Percentiles rank a stretch among this genome's conserved stretches.
Conservation (phyloP, 2,797 vertebrate genomes). For the Tadarida brasiliensis region DNA sequence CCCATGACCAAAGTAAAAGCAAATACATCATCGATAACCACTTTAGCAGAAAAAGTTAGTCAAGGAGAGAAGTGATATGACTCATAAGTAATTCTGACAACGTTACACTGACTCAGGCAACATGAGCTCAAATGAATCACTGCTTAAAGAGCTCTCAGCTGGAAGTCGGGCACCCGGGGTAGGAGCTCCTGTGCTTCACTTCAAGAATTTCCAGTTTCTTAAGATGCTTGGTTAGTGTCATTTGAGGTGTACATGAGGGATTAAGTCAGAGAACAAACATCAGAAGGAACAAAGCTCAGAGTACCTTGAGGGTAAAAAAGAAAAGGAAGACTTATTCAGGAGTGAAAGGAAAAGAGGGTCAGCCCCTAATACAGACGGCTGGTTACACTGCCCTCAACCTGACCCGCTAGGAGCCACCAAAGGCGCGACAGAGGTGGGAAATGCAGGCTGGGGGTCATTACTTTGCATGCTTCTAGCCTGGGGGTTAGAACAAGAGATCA, state of each 20-base stretch:
- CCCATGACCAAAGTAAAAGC: slow-evolving; percentile 25
- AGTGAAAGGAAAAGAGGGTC: background rate
- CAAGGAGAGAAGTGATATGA: background rate
- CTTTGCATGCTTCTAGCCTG: background rate
- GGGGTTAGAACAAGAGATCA: background rate
- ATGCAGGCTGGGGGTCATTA: background rate
- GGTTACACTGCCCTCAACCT: background rate
- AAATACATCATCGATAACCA: slow-evolving; percentile 8
- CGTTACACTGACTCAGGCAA: background rate
- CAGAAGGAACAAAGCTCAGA: slow-evolving; percentile 9
- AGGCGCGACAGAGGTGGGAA: background rate
- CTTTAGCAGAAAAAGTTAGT: slow-evolving; percentile 1
- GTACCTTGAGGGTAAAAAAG: background rate
- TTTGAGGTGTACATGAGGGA: background rate
- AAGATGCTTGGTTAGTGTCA: slow-evolving; percentile 22
- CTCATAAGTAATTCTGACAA: slow-evolving; percentile 11
- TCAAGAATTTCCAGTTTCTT: slow-evolving; percentile 75
- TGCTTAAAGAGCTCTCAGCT: background rate
- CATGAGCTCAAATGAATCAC: background rate
- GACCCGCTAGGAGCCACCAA: background rate
- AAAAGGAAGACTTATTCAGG: background rate
- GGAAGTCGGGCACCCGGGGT: background rate
- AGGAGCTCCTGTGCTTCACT: slow-evolving; percentile 31
- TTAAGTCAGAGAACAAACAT: slow-evolving; percentile 46
- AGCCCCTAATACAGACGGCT: background rate